phyloP scores from a whole-genome alignment of 1,140 invertebrate species.

The Varroa destructor region DNA sequence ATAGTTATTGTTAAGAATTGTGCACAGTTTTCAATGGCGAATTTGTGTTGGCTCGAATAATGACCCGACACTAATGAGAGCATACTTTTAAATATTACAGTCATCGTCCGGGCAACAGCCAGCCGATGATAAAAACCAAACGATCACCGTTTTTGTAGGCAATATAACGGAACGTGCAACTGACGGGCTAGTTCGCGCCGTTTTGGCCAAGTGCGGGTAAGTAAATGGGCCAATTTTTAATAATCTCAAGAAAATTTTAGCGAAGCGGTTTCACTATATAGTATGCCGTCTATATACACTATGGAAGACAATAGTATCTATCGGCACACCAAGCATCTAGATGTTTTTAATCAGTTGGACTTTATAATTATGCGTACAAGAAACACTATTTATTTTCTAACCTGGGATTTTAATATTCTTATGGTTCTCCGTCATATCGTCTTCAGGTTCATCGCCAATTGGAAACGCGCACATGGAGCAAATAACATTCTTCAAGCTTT shows the following conservation, averaged over 20 bases:
- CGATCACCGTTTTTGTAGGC: conserved; percentile 94
- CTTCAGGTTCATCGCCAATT: conserved; percentile 46
- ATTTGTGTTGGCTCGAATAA: neutral
- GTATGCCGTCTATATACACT: neutral
- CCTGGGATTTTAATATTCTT: neutral
- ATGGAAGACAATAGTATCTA: neutral
- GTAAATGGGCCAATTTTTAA: conserved; percentile 30
- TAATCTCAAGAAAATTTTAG: neutral
- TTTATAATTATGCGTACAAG: neutral
- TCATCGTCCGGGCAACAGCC: neutral
- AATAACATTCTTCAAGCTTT: conserved; percentile 64
- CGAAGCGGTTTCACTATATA: neutral
- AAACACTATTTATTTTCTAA: no score
- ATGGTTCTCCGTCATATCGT: conserved; percentile 10
- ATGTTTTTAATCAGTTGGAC: neutral
- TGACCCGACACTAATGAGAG: neutral
- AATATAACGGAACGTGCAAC: conserved; percentile 92
- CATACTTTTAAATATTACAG: neutral
- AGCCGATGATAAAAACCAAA: conserved; percentile 50
- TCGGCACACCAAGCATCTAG: neutral
- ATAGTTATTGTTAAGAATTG: no score
- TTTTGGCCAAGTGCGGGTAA: conserved; percentile 36
- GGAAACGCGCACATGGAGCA: conserved; percentile 84
- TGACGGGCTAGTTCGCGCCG: conserved; percentile 74
- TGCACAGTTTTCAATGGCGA: no score